Evolutionary conservation across 2,888 invertebrate genomes (phyloP).

Genomic region (Aporophyla lueneburgensis): DNA sequence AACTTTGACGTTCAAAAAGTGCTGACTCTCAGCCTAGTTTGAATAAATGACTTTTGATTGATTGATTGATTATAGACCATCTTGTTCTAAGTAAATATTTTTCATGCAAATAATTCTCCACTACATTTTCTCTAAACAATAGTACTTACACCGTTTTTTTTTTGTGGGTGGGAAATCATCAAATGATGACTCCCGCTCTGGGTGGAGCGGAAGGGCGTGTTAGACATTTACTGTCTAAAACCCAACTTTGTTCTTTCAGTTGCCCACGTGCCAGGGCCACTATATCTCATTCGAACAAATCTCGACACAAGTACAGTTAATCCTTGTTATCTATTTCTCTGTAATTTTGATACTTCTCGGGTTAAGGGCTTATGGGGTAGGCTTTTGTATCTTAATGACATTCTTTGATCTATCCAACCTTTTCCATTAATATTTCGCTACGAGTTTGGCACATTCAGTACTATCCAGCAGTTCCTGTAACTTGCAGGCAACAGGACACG

Average conservation of each 20-base stretch:
- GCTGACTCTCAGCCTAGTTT: too few relatives aligned
- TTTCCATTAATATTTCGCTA: neutral
- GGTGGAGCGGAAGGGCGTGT: too few relatives aligned
- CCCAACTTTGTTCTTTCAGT: too few relatives aligned
- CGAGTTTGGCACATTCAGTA: neutral
- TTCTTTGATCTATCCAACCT: neutral
- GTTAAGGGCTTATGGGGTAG: neutral
- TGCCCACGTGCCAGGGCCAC: too few relatives aligned
- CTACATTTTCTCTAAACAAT: neutral
- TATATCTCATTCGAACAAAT: too few relatives aligned
- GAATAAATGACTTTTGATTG: too few relatives aligned
- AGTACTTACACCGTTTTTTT: neutral
- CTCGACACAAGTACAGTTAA: neutral
- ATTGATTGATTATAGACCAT: neutral
- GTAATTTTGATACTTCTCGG: neutral
- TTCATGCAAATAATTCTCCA: neutral
- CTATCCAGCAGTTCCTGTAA: neutral
- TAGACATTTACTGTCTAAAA: too few relatives aligned
- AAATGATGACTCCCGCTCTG: too few relatives aligned
- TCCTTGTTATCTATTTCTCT: neutral
- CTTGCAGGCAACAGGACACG: neutral
- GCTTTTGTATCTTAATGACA: neutral
- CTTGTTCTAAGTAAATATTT: neutral
- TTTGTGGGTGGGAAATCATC: too few relatives aligned
- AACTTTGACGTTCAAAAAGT: too few relatives aligned